Base-by-base conservation (phyloP, 2,888 invertebrate species). In the Pheosia gnoma region DNA sequence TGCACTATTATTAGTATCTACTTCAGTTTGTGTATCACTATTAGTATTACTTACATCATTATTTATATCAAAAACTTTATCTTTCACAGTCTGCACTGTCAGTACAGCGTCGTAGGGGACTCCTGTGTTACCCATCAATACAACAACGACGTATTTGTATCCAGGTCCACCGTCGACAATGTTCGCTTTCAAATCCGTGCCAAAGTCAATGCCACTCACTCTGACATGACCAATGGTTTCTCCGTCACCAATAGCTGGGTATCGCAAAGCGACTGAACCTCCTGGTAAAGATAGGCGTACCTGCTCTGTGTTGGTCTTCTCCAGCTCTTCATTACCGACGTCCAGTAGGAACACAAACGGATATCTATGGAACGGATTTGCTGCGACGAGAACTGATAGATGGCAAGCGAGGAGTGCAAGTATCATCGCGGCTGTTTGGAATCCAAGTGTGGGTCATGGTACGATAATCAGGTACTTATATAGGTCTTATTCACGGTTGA, bases 141-240 rank as follows among this genome's bases (percentile, higher is more conserved):
- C 86, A 54, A 93, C 65, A 3, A 92, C 89, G 4, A 88, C 90
- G 77, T 90, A 91, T 75, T 89, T 90, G 69, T 83, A 91, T 56
- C 93, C 93, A 72, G 93, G 93, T 36, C 93, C 93, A 56, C 93
- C 93, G 65, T 93, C 91, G 10, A 88, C 78, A 36, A 93, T 88
- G 62, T 81, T 89, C 0, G 91, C 90, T 80, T 91, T 92, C 2
- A 93, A 78, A 66, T 92, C 86, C 4, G 90, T 88, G 3, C 91
- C 91, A 58, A 89, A 93, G 77, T 93, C 93, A 58, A 93, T 89
- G 7, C 91, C 89, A 71, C 87, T 91, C 38, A 93, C 92, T 81
- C 92, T 83, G 2, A 93, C 82, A 65, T 93, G 93, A 0, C 85
- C 80, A 80, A 93, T 91, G 2, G 82, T 82, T 45, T 90, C 83